phyloP scores from a whole-genome alignment of 2,797 vertebrate genomes.

The Eospalax fontanierii region DNA sequence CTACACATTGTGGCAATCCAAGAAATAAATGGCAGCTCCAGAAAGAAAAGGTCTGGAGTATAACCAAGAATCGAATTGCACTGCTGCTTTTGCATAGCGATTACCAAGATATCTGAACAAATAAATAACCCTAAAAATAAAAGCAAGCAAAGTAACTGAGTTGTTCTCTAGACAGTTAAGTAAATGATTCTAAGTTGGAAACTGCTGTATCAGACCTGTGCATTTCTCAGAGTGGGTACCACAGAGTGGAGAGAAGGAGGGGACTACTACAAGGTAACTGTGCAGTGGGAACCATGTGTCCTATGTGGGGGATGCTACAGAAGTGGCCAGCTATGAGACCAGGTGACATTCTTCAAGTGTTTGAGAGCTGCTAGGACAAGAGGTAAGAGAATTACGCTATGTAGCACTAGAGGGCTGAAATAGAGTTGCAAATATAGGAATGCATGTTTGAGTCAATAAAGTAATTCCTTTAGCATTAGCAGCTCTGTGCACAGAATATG shows the following conservation, averaged over 20 bases:
- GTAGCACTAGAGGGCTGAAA: neutral
- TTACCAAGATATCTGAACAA: neutral
- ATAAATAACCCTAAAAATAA: neutral
- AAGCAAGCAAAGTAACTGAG: neutral
- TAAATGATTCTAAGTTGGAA: neutral
- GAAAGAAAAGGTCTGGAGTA: constrained; percentile 14
- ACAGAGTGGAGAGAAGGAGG: neutral
- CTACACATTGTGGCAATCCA: neutral
- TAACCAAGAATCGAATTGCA: neutral
- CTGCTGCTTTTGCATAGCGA: neutral
- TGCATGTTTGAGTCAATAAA: neutral
- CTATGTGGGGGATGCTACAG: neutral
- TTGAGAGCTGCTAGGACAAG: neutral
- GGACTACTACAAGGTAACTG: too few relatives aligned
- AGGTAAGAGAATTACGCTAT: neutral
- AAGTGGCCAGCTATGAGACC: neutral
- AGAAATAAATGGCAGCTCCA: constrained; percentile 35
- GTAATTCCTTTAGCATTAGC: neutral
- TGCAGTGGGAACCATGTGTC: neutral
- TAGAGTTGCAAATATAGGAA: neutral
- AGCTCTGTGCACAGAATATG: neutral
- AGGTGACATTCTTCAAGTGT: neutral
- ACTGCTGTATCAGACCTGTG: neutral
- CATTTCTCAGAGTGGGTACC: neutral
- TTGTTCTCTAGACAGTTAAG: neutral